Evolutionary conservation across 2,113 vertebrate species (phyloP), one percentile per base, ranked within the genome.

Genomic region (Callocephalon fimbriatum): DNA sequence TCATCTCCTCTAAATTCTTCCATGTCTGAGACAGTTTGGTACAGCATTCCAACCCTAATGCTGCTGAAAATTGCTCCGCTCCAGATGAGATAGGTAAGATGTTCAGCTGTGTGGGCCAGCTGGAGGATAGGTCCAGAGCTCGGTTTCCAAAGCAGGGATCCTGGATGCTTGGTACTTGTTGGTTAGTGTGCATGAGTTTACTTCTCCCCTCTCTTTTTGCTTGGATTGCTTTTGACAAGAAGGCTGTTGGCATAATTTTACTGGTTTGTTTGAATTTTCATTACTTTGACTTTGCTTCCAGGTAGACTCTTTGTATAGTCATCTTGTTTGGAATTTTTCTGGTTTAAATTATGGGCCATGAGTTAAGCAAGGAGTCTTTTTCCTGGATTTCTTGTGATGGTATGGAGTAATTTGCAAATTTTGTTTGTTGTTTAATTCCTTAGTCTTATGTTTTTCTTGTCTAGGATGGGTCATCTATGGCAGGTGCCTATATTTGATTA

Each of bases 61-160:
- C 8, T 68, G 7, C 40, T 80, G 73, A 44, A 22, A 58, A 19
- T 29, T 17, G 6, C 61, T 44, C 19, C 0, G 2, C 18, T 67
- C 27, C 16, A 19, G 61, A 10, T 56, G 61, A 50, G 22, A 27
- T 2, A 25, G 35, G 31, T 17, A 15, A 76, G 50, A 27, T 76
- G 27, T 42, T 63, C 27, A 58, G 23, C 19, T 14, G 7, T 21
- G 9, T 22, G 21, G 21, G 20, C n/a, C 18, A 7, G 0, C 13
- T 35, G 8, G 26, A 27, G 22, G 12, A 17, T 1, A 27, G 8
- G 5, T n/a, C 16, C 16, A 48, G 25, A 51, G 15, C 5, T 25
- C 21, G 2, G 0, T 3, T 4, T 4, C 31, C 11, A 42, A 20
- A 72, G 17, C 10, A 15, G 27, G 19, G 27, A 21, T 15, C n/a